Evolutionary conservation across 2,888 invertebrate genomes (phyloP).

Genomic region (Diaperis boleti): DNA sequence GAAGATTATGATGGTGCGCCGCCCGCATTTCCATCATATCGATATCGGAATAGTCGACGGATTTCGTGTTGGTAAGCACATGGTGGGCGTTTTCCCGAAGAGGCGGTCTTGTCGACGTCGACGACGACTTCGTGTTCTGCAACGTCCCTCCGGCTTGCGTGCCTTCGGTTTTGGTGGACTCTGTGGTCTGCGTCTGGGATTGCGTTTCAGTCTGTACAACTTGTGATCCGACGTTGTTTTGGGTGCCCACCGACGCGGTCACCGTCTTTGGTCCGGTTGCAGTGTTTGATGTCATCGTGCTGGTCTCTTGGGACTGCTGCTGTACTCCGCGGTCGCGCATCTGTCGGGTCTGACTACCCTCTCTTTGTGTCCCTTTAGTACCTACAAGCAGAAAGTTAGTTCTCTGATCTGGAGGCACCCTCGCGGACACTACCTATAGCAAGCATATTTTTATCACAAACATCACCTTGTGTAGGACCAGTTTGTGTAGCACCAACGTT

Average conservation of each 20-base stretch:
- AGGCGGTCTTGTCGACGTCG: slow-evolving; percentile 70
- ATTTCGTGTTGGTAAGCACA: slow-evolving; percentile 69
- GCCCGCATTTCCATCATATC: slow-evolving; percentile 78
- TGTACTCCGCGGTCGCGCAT: slow-evolving; percentile 68
- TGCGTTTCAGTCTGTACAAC: slow-evolving; percentile 63
- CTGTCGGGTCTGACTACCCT: slow-evolving; percentile 63
- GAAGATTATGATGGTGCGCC: slow-evolving; percentile 75
- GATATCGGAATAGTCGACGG: slow-evolving; percentile 76
- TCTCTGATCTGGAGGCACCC: neutral
- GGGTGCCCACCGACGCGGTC: slow-evolving; percentile 77
- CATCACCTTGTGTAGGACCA: slow-evolving; percentile 61
- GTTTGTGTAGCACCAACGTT: slow-evolving; percentile 73
- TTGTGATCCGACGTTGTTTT: slow-evolving; percentile 78
- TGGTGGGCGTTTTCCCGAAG: slow-evolving; percentile 66
- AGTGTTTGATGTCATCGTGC: slow-evolving; percentile 75
- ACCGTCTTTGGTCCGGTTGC: slow-evolving; percentile 75
- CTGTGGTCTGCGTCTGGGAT: slow-evolving; percentile 64
- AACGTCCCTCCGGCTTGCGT: slow-evolving; percentile 86
- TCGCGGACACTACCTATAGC: slow-evolving; percentile 21
- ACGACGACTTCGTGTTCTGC: slow-evolving; percentile 69
- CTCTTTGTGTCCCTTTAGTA: slow-evolving; percentile 66
- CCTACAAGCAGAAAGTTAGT: slow-evolving; percentile 45
- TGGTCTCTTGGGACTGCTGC: slow-evolving; percentile 80
- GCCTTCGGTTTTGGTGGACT: slow-evolving; percentile 80
- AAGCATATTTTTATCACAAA: slow-evolving; percentile 41